Base-by-base conservation (phyloP, 2,888 invertebrate genomes). In the Pyrgus malvae region DNA sequence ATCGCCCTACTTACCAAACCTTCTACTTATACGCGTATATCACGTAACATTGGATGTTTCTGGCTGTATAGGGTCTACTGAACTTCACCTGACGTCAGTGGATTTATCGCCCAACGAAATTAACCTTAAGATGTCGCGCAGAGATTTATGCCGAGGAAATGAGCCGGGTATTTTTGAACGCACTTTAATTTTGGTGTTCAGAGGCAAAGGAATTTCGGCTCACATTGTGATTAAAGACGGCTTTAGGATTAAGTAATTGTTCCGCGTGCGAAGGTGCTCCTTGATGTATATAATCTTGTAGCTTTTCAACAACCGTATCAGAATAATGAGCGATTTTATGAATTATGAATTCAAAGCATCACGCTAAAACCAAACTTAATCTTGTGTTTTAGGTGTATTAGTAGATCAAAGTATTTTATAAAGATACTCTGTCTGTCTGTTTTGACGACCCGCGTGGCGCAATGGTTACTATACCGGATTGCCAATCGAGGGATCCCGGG, bases 131-230 rank as follows among this genome's bases (percentile, higher is more conserved):
- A 72, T 77, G 83, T 78, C 82, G 71, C 72, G 66, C 61, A 56
- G 71, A 80, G 84, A 85, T 88, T 86, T 86, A 88, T 83, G 75
- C 74, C 70, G 73, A 72, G 81, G 78, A 79, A 83, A 80, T 72
- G 75, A 75, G 78, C 48, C 55, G 58, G 57, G 71, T 73, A 81
- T 82, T 83, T 83, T 83, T 83, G 53, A 46, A 54, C 53, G 45
- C 45, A 46, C 46, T 54, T 54, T 54, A 54, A 54, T 54, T 54
- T 54, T 25, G 53, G 53, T 46, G 53, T 31, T 31, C 25, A 45
- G 29, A 42, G 23, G 38, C 45, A 38, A 53, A 45, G 53, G 53
- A 54, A 54, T 54, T 54, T 54, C 40, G 40, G 33, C 41, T 48
- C 41, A 54, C 40, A 49, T 54, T 41, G 53, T 40, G 38, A 54